Percentiles rank a stretch among this genome's conserved stretches.
These are phyloP conservation scores for Synanceia verrucosa DNA, from an alignment of 2,797 vertebrate species.

Conservation along the genomic window DNA sequence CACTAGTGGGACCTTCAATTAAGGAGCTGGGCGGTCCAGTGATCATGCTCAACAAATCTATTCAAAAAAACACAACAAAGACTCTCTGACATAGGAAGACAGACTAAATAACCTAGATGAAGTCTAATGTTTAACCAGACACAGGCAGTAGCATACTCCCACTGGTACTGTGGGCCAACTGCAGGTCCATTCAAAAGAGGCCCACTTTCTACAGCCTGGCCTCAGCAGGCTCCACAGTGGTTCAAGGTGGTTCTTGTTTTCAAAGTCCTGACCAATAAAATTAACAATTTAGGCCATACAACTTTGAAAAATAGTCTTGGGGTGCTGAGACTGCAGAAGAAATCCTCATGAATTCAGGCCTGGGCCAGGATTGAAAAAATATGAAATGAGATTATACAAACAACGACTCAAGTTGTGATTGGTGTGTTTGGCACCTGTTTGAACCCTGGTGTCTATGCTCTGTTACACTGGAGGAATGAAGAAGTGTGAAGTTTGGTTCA, in stretches of 20 bases:
- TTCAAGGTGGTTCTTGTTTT: constrained; percentile 17
- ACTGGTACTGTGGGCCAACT: constrained; percentile 33
- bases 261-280: neutral
- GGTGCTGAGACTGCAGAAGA: neutral
- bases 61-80: constrained; percentile 67
- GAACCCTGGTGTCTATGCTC: neutral
- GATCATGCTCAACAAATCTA: constrained; percentile 67
- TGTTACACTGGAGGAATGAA: constrained; percentile 3
- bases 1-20: constrained; percentile 56
- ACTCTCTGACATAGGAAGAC: constrained; percentile 36
- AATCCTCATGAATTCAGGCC: neutral
- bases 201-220: constrained; percentile 10
- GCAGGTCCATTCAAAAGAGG: constrained; percentile 21
- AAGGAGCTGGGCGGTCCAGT: constrained; percentile 66
- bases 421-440: constrained; percentile 29
- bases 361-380: neutral
- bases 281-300: neutral
- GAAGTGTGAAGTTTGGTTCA: neutral
- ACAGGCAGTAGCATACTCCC: constrained; percentile 40
- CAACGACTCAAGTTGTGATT: neutral
- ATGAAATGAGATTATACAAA: neutral
- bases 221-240: constrained; percentile 6
- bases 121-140: constrained; percentile 40
- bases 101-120: constrained; percentile 37
- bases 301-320: neutral